phyloP scores from a whole-genome alignment of 2,797 vertebrate species.

The Balearica regulorum region DNA sequence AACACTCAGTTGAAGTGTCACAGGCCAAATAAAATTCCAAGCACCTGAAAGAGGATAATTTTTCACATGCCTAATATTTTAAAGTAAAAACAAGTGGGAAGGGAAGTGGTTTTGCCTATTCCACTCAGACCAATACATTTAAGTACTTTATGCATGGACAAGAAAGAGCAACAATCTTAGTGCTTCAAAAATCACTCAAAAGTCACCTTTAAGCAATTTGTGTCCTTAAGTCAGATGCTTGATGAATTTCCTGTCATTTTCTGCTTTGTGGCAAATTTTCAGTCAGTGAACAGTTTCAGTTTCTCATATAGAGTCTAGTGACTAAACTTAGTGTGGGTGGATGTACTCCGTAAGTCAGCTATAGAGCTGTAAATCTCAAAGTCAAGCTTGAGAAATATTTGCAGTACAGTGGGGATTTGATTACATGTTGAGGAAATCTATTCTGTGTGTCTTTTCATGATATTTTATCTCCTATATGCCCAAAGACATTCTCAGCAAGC shows the following conservation, averaged over 20 bases:
- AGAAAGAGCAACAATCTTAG: not conserved
- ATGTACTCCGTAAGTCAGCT: not conserved
- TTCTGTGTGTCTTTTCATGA: not conserved
- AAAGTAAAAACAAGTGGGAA: not conserved
- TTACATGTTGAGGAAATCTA: not conserved
- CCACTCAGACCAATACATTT: not conserved
- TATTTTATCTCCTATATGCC: not conserved
- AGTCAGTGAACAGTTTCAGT: not conserved
- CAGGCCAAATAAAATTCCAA: not conserved
- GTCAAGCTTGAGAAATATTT: slow-evolving; percentile 29
- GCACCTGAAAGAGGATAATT: not conserved
- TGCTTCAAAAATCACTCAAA: not conserved
- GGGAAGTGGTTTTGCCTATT: not conserved
- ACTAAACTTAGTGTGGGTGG: not conserved
- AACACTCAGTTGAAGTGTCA: not conserved
- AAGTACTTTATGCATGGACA: not conserved
- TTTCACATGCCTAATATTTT: not conserved
- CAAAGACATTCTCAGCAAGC: not conserved
- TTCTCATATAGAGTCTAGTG: not conserved
- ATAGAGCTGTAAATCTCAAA: not conserved
- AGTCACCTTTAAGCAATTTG: not conserved
- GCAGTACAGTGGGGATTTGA: not conserved
- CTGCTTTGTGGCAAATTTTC: not conserved
- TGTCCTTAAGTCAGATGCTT: not conserved
- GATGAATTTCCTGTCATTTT: slow-evolving; percentile 7